Conservation (phyloP, 1,140 invertebrate species). For the Drosophila pruinosa region DNA sequence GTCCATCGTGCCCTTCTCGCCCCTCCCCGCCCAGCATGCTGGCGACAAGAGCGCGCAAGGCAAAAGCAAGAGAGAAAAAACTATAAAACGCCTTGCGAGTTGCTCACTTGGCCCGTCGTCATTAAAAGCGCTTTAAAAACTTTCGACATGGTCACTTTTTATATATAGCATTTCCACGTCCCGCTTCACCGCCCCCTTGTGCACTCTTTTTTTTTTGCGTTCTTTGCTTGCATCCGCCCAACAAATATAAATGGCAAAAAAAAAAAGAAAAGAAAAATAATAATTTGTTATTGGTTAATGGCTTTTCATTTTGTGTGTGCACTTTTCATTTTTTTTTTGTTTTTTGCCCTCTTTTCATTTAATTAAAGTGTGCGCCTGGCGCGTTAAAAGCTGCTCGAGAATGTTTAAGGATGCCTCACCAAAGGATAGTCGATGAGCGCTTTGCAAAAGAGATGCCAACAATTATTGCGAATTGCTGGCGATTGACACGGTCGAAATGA, state of each 20-base stretch:
- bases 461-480: background rate
- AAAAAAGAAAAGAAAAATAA: slow-evolving; percentile 22
- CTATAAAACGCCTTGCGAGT: slow-evolving; percentile 29
- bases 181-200: too few species aligned
- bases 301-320: slow-evolving; percentile 59
- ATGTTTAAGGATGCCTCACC: background rate
- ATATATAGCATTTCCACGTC: too few species aligned
- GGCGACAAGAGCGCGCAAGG: background rate
- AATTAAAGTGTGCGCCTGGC: slow-evolving; percentile 52
- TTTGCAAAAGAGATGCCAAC: slow-evolving; percentile 1
- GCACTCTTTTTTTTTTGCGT: background rate
- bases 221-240: background rate
- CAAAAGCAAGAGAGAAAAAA: background rate
- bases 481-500: background rate
- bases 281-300: slow-evolving; percentile 65
- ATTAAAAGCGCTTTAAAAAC: slow-evolving; percentile 49
- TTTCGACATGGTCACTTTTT: slow-evolving; percentile 27
- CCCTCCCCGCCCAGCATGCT: background rate
- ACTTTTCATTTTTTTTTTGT: slow-evolving; percentile 15
- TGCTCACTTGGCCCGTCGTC: slow-evolving; percentile 32
- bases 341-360: slow-evolving; percentile 60
- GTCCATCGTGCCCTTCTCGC: background rate
- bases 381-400: background rate
- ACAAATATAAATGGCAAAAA: slow-evolving; percentile 39
- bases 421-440: background rate